Percentiles rank a stretch among this genome's conserved stretches.
These are phyloP conservation scores for Anthoscopus minutus DNA, from an alignment of 2,113 vertebrate genomes.

Conservation along the genomic window DNA sequence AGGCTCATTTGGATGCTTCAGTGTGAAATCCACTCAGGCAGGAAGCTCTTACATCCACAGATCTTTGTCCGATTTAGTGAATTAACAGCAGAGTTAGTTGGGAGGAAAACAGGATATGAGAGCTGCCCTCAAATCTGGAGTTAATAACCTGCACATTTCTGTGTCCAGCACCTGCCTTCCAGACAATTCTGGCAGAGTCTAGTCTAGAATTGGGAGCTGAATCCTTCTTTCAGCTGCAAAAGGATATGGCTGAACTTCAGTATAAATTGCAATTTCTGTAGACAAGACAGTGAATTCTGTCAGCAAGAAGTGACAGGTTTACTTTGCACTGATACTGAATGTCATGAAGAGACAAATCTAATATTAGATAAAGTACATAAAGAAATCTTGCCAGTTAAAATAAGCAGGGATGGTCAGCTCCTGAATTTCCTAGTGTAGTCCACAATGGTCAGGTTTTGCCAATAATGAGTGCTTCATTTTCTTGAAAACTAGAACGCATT, in stretches of 20 bases:
- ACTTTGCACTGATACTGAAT: neutral
- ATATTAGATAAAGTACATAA: neutral
- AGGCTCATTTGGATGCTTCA: neutral
- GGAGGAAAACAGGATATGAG: neutral
- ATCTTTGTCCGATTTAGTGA: neutral
- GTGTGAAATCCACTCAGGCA: neutral
- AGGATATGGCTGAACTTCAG: neutral
- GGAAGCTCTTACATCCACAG: neutral
- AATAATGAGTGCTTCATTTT: neutral
- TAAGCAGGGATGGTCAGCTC: neutral
- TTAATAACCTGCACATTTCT: neutral
- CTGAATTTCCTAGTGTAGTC: neutral
- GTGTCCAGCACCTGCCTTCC: neutral
- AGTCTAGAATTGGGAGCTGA: fast-evolving
- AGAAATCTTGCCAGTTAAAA: neutral
- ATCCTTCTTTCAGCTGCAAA: neutral
- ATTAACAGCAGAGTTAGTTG: neutral
- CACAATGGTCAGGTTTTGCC: neutral
- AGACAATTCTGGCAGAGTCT: neutral
- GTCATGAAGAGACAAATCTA: neutral
- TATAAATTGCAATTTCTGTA: neutral
- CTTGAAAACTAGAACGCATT: neutral
- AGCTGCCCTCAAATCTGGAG: neutral
- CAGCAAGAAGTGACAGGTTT: neutral
- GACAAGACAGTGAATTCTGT: neutral